phyloP scores from a whole-genome alignment of 2,888 invertebrate genomes.

The Eupithecia subfuscata region DNA sequence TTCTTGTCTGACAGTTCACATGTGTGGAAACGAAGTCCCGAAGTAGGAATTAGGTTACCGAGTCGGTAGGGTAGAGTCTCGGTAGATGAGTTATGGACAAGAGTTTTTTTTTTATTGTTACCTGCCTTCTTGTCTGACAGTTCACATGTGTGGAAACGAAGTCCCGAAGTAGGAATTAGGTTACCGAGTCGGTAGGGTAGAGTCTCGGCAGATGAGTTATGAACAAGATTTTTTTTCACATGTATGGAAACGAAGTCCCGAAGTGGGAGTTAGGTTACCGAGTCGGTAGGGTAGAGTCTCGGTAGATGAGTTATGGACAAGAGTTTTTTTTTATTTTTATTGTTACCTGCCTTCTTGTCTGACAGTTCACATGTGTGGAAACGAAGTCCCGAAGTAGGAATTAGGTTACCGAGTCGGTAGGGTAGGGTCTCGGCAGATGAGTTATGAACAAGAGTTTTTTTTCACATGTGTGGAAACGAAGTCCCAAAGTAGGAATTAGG shows the following conservation, averaged over 20 bases:
- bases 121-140: neutral
- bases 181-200: conserved; percentile 49
- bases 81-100: neutral
- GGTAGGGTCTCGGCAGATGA: neutral
- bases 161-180: conserved; percentile 50
- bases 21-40: conserved; percentile 27
- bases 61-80: conserved; percentile 40
- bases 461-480: neutral
- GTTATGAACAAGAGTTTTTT: neutral
- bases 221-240: too few species aligned
- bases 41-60: conserved; percentile 56
- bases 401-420: conserved; percentile 56
- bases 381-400: conserved; percentile 43
- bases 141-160: neutral
- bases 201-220: neutral
- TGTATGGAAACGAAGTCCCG: conserved; percentile 27
- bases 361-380: too few species aligned
- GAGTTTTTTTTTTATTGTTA: neutral
- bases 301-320: neutral
- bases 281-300: conserved; percentile 40
- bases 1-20: too few species aligned
- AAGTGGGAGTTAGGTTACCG: conserved; percentile 56
- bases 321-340: too few species aligned
- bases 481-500: conserved; percentile 50
- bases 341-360: too few species aligned